Evolutionary conservation across 2,888 invertebrate genomes (phyloP).

Genomic region (Silvanus unidentatus): DNA sequence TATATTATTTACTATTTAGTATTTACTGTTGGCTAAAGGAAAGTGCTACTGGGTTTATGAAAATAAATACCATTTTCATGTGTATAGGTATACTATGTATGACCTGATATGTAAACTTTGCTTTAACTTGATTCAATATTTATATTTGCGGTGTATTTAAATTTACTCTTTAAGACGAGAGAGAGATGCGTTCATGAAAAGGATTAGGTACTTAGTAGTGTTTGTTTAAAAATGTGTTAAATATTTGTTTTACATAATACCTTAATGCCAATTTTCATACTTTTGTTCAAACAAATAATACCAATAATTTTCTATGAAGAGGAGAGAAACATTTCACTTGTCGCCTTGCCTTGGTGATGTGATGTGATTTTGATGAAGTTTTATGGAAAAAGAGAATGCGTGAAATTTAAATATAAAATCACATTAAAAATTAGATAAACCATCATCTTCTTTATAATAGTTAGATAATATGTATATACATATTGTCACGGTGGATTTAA

Average conservation of each 20-base stretch:
- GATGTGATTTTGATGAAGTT: too few species aligned
- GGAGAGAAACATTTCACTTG: too few species aligned
- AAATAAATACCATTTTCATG: conserved; percentile 1
- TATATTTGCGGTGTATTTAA: conserved; percentile 37
- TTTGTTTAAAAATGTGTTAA: conserved; percentile 33
- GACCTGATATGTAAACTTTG: conserved; percentile 29
- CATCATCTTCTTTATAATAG: not conserved
- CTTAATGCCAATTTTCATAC: conserved; percentile 7
- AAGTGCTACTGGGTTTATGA: conserved; percentile 3
- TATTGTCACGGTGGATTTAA: conserved; percentile 3
- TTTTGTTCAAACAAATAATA: not conserved
- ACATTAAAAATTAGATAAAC: not conserved
- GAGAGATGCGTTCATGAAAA: conserved; percentile 26
- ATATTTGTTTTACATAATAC: conserved; percentile 26
- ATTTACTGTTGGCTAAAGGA: not conserved
- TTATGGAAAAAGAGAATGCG: too few species aligned
- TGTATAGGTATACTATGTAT: conserved; percentile 4
- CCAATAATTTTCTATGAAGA: too few species aligned
- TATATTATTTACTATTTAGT: not conserved
- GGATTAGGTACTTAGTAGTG: conserved; percentile 31
- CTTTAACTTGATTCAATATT: conserved; percentile 36
- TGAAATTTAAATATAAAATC: too few species aligned
- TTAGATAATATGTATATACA: conserved; percentile 1
- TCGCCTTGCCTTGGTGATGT: too few species aligned
- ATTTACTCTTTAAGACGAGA: conserved; percentile 33